phyloP scores from a whole-genome alignment of 2,888 invertebrate species.

The Hirtodrosophila confusa region DNA sequence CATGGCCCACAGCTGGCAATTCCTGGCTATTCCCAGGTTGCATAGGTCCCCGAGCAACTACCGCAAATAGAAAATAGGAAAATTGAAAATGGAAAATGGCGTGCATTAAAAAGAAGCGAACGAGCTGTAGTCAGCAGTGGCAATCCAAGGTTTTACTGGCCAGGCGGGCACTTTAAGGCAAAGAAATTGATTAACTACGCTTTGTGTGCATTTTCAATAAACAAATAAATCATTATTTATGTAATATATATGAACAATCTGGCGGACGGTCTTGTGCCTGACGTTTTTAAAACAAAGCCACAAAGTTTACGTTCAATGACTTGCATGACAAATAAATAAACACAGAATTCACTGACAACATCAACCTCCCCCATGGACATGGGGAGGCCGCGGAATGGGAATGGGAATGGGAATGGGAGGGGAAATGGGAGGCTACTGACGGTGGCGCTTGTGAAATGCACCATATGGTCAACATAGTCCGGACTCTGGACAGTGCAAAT shows the following conservation, averaged over 20 bases:
- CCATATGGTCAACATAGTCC: slow-evolving; percentile 56
- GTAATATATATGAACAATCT: slow-evolving; percentile 41
- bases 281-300: slow-evolving; percentile 57
- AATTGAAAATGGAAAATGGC: slow-evolving; percentile 47
- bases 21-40: slow-evolving; percentile 29
- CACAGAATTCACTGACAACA: slow-evolving; percentile 59
- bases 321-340: slow-evolving; percentile 74
- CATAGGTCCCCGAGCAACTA: slow-evolving; percentile 39
- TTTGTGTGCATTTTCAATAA: slow-evolving; percentile 67
- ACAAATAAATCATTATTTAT: slow-evolving; percentile 80
- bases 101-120: slow-evolving; percentile 48
- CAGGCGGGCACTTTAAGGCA: slow-evolving; percentile 45
- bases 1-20: slow-evolving; percentile 49
- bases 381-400: slow-evolving; percentile 1
- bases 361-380: slow-evolving; percentile 5
- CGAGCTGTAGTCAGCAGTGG: slow-evolving; percentile 20
- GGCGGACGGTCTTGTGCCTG: slow-evolving; percentile 25
- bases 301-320: slow-evolving; percentile 70
- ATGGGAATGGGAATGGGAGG: too few relatives aligned
- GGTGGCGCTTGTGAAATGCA: slow-evolving; percentile 47
- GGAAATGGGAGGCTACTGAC: not conserved
- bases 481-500: slow-evolving; percentile 32
- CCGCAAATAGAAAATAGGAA: slow-evolving; percentile 63
- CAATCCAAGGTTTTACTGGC: slow-evolving; percentile 55
- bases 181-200: slow-evolving; percentile 73